Conservation (phyloP, 2,113 vertebrate genomes). For the Coturnix japonica region DNA sequence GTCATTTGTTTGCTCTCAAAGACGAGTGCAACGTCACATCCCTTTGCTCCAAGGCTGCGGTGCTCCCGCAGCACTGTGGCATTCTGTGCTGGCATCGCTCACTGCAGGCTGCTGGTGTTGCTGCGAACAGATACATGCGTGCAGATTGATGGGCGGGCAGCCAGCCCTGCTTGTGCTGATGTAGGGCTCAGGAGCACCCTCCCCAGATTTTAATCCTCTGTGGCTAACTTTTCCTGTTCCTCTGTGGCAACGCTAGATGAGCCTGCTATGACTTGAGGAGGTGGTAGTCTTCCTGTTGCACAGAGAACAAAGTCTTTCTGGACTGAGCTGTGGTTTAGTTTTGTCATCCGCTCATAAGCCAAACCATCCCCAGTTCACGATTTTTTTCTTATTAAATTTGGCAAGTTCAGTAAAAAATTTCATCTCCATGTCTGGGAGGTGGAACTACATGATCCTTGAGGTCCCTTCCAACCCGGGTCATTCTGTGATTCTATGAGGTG, state of each 20-base stretch:
- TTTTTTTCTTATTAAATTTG: neutral
- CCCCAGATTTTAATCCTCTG: neutral
- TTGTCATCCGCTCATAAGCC: neutral
- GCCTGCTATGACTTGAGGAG: neutral
- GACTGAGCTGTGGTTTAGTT: neutral
- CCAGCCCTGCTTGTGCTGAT: neutral
- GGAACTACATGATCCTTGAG: no score
- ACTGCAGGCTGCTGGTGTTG: neutral
- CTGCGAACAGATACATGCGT: neutral
- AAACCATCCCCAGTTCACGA: fast-evolving
- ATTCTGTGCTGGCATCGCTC: neutral
- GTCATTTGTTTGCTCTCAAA: neutral
- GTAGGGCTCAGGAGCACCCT: neutral
- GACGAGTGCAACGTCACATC: neutral
- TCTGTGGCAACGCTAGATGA: neutral
- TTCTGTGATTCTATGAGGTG: no score
- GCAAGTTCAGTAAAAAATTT: neutral
- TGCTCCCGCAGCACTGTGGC: neutral
- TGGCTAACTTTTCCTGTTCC: neutral
- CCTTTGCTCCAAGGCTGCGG: neutral
- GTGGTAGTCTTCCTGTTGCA: neutral
- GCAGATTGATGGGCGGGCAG: neutral
- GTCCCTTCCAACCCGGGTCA: no score
- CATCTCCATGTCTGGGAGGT: no score
- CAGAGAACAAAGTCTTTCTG: neutral